Evolutionary conservation across 2,888 invertebrate genomes (phyloP).

Genomic region (Tachina grossa): DNA sequence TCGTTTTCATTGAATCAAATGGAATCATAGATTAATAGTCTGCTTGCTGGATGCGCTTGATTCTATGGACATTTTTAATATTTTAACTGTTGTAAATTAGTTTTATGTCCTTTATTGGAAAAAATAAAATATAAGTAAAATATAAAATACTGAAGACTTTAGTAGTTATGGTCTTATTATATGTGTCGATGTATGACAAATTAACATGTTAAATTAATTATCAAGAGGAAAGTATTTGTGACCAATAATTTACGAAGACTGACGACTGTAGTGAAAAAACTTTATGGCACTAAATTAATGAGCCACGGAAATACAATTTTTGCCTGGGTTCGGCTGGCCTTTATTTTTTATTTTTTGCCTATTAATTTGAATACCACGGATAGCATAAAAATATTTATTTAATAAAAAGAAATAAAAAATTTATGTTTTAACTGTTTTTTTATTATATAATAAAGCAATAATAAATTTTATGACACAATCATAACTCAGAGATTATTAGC

Average conservation of each 20-base stretch:
- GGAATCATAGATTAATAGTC: too few relatives aligned
- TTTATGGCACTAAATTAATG: background rate
- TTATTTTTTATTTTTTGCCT: too few relatives aligned
- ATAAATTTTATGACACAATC: too few relatives aligned
- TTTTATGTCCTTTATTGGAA: constrained; percentile 14
- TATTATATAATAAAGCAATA: too few relatives aligned
- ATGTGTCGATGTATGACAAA: constrained; percentile 34
- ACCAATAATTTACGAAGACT: constrained; percentile 4
- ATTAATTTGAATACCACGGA: too few relatives aligned
- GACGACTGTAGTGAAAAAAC: background rate
- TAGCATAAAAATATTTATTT: too few relatives aligned
- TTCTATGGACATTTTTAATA: constrained; percentile 15
- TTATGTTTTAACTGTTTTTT: too few relatives aligned
- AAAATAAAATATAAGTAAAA: background rate
- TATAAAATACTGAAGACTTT: constrained; percentile 12
- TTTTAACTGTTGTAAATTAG: constrained; percentile 40
- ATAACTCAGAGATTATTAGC: too few relatives aligned
- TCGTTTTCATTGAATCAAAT: too few relatives aligned
- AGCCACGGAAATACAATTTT: background rate
- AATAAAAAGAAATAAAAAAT: too few relatives aligned
- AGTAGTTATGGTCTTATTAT: constrained; percentile 50
- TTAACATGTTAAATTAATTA: constrained; percentile 33
- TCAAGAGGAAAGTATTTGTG: constrained; percentile 2
- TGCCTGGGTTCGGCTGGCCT: too few relatives aligned
- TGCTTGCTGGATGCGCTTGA: too few relatives aligned